Evolutionary conservation across 2,113 vertebrate species (phyloP).

Genomic region (Oryzias melastigma): DNA sequence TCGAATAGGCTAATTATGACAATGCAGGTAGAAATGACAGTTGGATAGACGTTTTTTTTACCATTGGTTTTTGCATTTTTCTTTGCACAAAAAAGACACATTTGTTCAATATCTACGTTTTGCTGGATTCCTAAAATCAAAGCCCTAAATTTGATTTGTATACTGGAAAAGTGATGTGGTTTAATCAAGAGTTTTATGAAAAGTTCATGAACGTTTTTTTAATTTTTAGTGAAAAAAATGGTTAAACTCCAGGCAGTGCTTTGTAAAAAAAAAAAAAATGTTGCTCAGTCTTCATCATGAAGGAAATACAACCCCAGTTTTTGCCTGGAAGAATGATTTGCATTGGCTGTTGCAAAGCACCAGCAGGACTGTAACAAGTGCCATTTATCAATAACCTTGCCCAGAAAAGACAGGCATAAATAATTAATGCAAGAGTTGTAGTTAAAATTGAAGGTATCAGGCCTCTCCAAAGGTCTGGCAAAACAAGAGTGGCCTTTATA

Average conservation of each 20-base stretch:
- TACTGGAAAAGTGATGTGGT: background rate
- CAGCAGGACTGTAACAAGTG: conserved; percentile 5
- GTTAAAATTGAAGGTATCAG: conserved; percentile 2
- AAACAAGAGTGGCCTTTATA: conserved; percentile 45
- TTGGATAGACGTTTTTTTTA: no score
- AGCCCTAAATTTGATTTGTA: background rate
- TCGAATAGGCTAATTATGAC: no score
- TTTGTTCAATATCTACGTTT: background rate
- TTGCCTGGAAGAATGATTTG: conserved; percentile 10
- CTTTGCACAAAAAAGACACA: background rate
- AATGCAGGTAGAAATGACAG: no score
- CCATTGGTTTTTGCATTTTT: no score
- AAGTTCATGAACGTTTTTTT: conserved; percentile 1
- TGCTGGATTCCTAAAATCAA: background rate
- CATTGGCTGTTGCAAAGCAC: background rate
- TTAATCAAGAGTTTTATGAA: background rate
- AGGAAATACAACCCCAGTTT: conserved; percentile 3
- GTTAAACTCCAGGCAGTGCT: background rate
- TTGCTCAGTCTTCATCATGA: background rate
- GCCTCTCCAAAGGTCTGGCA: conserved; percentile 17
- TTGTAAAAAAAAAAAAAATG: background rate
- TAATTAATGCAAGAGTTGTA: background rate
- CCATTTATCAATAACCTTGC: conserved; percentile 10
- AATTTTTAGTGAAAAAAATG: conserved; percentile 3
- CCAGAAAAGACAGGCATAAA: conserved; percentile 8